Evolutionary conservation across 1,140 invertebrate genomes (phyloP).

Genomic region (Ditylenchus dipsaci): DNA sequence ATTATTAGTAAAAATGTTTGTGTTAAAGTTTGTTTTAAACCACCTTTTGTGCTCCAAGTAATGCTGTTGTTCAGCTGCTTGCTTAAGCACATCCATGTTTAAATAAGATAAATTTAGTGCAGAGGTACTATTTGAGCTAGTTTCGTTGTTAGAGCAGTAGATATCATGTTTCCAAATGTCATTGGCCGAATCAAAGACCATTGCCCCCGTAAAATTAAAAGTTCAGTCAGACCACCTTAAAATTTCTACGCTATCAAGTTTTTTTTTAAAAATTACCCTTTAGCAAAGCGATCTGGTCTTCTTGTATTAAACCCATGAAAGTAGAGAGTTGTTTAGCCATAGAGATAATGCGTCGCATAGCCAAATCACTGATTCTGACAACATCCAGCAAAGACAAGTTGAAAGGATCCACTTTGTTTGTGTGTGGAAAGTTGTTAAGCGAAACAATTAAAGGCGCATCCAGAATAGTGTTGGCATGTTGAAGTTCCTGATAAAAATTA

Average conservation of each 20-base stretch:
- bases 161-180: conserved; percentile 10
- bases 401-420: too few relatives aligned
- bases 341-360: conserved; percentile 6
- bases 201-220: conserved; percentile 14
- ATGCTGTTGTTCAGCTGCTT: conserved; percentile 7
- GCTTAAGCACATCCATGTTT: conserved; percentile 8
- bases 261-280: too few relatives aligned
- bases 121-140: too few relatives aligned
- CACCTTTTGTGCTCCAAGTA: conserved; percentile 9
- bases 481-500: too few relatives aligned
- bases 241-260: too few relatives aligned
- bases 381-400: conserved; percentile 6
- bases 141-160: conserved; percentile 1
- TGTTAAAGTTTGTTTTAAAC: too few relatives aligned
- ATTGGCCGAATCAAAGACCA: conserved; percentile 9
- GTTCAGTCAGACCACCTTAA: conserved; percentile 5
- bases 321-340: conserved; percentile 7
- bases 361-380: conserved; percentile 9
- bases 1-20: too few relatives aligned
- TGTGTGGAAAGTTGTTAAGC: too few relatives aligned
- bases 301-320: neutral
- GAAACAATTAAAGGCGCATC: too few relatives aligned
- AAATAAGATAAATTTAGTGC: neutral
- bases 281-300: conserved; percentile 9
- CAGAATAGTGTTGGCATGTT: too few relatives aligned